These are phyloP conservation scores for Lymantria monacha DNA, from an alignment of 2,888 invertebrate species.

Conservation along the genomic window DNA sequence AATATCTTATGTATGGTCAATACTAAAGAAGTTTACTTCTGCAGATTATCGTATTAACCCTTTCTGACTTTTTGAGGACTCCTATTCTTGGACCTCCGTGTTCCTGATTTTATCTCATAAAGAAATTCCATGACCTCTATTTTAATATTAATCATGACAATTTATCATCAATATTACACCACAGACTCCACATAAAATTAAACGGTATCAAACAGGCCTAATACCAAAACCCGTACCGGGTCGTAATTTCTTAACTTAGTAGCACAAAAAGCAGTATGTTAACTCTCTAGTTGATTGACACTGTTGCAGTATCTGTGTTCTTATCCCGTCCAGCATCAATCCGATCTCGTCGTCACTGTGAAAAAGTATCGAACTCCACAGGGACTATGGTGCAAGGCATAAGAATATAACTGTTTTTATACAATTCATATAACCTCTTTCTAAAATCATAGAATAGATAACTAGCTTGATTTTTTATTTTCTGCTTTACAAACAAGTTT, in stretches of 20 bases:
- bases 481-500: no score
- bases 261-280: constrained; percentile 37
- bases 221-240: constrained; percentile 2
- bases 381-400: constrained; percentile 25
- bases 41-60: no score
- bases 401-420: constrained; percentile 8
- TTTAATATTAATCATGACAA: no score
- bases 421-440: neutral
- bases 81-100: no score
- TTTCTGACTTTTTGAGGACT: no score
- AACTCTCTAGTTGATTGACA: constrained; percentile 54
- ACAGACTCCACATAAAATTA: neutral
- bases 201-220: constrained; percentile 12
- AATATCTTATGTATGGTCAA: no score
- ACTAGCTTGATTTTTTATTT: no score
- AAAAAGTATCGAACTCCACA: constrained; percentile 52
- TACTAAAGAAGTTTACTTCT: no score
- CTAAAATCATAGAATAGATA: no score
- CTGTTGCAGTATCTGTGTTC: constrained; percentile 49
- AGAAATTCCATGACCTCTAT: no score
- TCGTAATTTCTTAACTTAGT: constrained; percentile 40
- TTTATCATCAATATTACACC: no score
- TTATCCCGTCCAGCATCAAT: constrained; percentile 62
- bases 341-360: constrained; percentile 49
- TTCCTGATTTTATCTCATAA: no score